A percentile compares a stretch with the other conserved stretches of the same genome.
phyloP scores from a whole-genome alignment of 1,140 invertebrate genomes.

The Drosophila saltans region DNA sequence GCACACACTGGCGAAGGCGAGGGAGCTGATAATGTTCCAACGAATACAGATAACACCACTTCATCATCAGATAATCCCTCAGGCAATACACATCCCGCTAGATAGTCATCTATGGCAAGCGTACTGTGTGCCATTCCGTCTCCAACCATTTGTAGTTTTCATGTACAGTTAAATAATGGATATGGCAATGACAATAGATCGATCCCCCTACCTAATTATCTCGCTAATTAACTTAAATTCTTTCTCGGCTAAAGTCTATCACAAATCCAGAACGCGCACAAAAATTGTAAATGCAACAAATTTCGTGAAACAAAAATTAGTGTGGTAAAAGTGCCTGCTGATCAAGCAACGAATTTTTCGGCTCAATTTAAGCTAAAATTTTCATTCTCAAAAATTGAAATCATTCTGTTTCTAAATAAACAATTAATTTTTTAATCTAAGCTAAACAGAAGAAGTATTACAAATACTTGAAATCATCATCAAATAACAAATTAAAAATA shows the following conservation, averaged over 20 bases:
- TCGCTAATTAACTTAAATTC: slow-evolving; percentile 48
- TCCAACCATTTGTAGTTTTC: slow-evolving; percentile 27
- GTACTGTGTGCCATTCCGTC: slow-evolving; percentile 35
- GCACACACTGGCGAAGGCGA: slow-evolving; percentile 16
- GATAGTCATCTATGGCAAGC: slow-evolving; percentile 54
- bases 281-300: slow-evolving; percentile 70
- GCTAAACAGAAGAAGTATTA: slow-evolving; percentile 58
- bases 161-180: slow-evolving; percentile 49
- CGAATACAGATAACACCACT: neutral
- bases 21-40: neutral
- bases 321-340: slow-evolving; percentile 67
- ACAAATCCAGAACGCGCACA: slow-evolving; percentile 38
- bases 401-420: slow-evolving; percentile 12
- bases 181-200: slow-evolving; percentile 39
- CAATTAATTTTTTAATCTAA: slow-evolving; percentile 17
- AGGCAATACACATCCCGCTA: slow-evolving; percentile 47
- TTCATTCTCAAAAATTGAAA: slow-evolving; percentile 18
- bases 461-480: slow-evolving; percentile 58
- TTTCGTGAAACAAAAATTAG: slow-evolving; percentile 22
- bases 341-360: slow-evolving; percentile 67
- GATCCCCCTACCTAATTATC: slow-evolving; percentile 50
- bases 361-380: slow-evolving; percentile 15
- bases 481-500: slow-evolving; percentile 30
- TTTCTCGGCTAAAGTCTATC: slow-evolving; percentile 47
- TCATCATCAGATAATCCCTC: slow-evolving; percentile 30